These are phyloP conservation scores for Leiothrix lutea DNA, from an alignment of 2,113 vertebrate genomes.

Conservation along the genomic window DNA sequence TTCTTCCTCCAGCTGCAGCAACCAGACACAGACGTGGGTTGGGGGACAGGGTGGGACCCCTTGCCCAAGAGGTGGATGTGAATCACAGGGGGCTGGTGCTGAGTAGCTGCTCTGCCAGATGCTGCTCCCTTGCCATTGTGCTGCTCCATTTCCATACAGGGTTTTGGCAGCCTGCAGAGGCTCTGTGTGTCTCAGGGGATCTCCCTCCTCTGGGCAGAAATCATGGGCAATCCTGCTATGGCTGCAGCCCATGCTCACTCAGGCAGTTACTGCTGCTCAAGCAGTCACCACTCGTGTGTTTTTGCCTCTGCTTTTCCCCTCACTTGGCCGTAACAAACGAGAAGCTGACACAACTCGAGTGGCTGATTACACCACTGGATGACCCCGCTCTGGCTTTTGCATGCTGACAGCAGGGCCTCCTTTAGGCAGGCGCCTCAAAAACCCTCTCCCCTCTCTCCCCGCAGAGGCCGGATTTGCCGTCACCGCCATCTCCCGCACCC, in stretches of 20 bases:
- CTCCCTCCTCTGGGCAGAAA: neutral
- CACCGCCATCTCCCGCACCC: slow-evolving; percentile 93
- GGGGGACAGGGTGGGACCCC: neutral
- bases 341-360: fast-evolving
- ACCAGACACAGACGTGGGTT: neutral
- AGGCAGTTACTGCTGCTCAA: neutral
- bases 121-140: fast-evolving
- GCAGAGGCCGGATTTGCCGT: slow-evolving; percentile 90
- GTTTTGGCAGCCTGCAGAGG: neutral
- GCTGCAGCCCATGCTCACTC: fast-evolving
- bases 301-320: neutral
- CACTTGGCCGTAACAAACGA: neutral
- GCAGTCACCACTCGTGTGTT: neutral
- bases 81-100: fast-evolving
- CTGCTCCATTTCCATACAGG: fast-evolving
- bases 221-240: fast-evolving
- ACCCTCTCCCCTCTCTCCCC: neutral
- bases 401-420: neutral
- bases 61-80: neutral
- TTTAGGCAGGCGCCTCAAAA: neutral
- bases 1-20: neutral
- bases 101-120: neutral
- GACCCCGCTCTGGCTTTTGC: neutral
- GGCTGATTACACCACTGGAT: neutral
- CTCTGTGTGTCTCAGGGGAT: neutral